A percentile compares a stretch with the other conserved stretches of the same genome.
phyloP scores from a whole-genome alignment of 2,888 invertebrate genomes.

The Philhelius pedissequus region DNA sequence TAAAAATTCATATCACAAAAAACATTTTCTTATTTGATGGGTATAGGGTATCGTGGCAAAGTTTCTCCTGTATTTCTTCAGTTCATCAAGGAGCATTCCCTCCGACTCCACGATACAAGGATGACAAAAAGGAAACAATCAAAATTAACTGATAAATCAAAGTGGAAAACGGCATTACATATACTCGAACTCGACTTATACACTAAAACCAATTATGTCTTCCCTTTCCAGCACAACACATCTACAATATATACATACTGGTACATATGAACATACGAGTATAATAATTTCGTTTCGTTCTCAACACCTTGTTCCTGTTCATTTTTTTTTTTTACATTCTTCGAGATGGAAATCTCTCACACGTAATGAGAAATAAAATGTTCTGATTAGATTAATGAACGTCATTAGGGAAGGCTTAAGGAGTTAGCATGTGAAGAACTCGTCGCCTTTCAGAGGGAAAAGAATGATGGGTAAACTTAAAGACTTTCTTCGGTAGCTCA shows the following conservation, averaged over 20 bases:
- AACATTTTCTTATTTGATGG: conserved; percentile 57
- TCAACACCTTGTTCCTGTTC: not conserved
- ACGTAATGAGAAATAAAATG: conserved; percentile 55
- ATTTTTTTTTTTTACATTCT: too few species aligned
- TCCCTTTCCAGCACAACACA: not conserved
- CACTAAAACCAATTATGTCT: not conserved
- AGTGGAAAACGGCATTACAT: conserved; percentile 24
- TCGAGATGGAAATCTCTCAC: conserved; percentile 30
- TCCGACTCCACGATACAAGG: not conserved
- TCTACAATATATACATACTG: too few species aligned
- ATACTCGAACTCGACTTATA: not conserved
- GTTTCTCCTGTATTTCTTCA: not conserved
- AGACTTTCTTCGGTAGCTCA: not conserved
- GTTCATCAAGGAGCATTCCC: not conserved
- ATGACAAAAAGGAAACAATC: not conserved
- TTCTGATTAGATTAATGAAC: conserved; percentile 58
- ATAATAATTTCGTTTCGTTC: not conserved
- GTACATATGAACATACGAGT: too few species aligned
- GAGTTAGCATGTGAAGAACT: not conserved
- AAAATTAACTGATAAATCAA: conserved; percentile 55
- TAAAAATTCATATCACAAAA: conserved; percentile 23
- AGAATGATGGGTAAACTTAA: not conserved
- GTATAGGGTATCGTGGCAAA: conserved; percentile 20
- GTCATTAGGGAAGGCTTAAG: conserved; percentile 28
- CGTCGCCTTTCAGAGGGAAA: not conserved